These are phyloP conservation scores for Diplodus sargus DNA, from an alignment of 2,797 vertebrate genomes.

Conservation along the genomic window DNA sequence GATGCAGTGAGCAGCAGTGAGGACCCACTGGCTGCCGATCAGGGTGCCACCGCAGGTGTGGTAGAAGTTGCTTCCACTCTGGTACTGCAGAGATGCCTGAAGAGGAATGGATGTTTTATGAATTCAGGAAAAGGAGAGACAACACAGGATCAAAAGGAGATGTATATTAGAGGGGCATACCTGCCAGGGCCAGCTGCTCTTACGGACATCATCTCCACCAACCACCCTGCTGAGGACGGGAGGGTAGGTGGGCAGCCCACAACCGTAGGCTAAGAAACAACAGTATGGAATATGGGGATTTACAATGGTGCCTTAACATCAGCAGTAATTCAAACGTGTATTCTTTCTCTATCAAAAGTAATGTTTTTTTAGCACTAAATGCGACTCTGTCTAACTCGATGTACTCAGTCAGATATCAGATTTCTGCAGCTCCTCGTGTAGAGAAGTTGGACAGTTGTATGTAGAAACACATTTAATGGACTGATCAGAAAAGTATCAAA, in stretches of 20 bases:
- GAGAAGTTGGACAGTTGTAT: not conserved
- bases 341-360: not conserved
- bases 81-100: constrained; percentile 90
- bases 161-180: constrained; percentile 64
- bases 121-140: not conserved
- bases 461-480: not conserved
- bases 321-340: not conserved
- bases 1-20: constrained; percentile 94
- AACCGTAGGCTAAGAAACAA: constrained; percentile 88
- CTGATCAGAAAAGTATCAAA: not conserved
- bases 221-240: constrained; percentile 84
- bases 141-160: not conserved
- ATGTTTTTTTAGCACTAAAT: not conserved
- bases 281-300: not conserved
- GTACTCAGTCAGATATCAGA: not conserved
- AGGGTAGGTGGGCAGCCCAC: constrained; percentile 83
- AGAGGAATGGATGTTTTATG: constrained; percentile 1
- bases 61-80: constrained; percentile 73
- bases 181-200: constrained; percentile 96
- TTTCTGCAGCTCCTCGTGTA: not conserved
- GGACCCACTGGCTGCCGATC: constrained; percentile 88
- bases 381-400: not conserved
- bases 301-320: not conserved
- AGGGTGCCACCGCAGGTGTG: constrained; percentile 91
- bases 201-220: constrained; percentile 84